These are phyloP conservation scores for Diplazon laetatorius DNA, from an alignment of 2,888 invertebrate species.

Conservation along the genomic window DNA sequence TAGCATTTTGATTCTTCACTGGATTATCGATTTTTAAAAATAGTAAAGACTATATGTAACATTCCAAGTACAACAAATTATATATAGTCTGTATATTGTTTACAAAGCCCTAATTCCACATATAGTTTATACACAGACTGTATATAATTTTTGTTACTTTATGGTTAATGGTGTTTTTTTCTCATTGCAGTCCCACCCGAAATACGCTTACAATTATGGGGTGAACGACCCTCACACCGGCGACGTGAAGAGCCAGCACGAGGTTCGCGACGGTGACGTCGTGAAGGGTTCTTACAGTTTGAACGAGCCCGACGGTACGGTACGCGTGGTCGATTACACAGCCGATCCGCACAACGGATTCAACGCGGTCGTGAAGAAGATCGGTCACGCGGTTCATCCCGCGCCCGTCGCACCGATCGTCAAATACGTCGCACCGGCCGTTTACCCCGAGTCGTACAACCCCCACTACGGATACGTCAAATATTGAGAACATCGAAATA, in stretches of 20 bases:
- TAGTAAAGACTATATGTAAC: too few species aligned
- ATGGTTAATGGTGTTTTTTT: neutral
- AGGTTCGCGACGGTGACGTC: slow-evolving; percentile 77
- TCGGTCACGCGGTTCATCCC: slow-evolving; percentile 73
- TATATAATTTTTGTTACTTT: too few species aligned
- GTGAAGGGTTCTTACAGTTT: slow-evolving; percentile 78
- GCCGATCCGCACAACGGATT: slow-evolving; percentile 78
- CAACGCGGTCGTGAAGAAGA: slow-evolving; percentile 78
- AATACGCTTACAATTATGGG: slow-evolving; percentile 77
- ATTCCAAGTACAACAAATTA: too few species aligned
- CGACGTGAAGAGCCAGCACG: slow-evolving; percentile 77
- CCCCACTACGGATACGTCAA: slow-evolving; percentile 73
- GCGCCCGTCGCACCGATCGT: slow-evolving; percentile 65
- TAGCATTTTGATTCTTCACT: too few species aligned
- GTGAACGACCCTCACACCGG: slow-evolving; percentile 78
- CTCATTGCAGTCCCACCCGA: slow-evolving; percentile 72
- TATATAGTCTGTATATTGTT: too few species aligned
- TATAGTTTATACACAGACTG: too few species aligned
- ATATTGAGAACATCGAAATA: slow-evolving; percentile 51
- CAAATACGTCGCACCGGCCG: slow-evolving; percentile 70
- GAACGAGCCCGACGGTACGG: slow-evolving; percentile 77
- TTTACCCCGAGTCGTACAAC: slow-evolving; percentile 69
- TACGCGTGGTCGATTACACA: slow-evolving; percentile 78
- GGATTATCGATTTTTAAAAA: too few species aligned
- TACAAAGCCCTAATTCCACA: too few species aligned